phyloP scores from a whole-genome alignment of 2,888 invertebrate species.

The Phania funesta region DNA sequence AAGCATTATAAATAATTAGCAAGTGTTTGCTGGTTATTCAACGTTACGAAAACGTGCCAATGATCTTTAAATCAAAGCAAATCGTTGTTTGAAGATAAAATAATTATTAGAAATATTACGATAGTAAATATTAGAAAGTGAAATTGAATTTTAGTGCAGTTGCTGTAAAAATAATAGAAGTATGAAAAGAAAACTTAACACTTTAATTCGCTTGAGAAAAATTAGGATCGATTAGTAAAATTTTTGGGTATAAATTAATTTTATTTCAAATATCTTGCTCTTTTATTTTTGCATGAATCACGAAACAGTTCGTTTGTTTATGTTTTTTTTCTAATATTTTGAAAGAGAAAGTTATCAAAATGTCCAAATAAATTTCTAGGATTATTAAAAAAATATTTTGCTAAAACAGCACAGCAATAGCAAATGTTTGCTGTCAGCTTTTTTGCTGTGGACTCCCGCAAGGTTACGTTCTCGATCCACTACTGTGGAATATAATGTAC shows the following conservation, averaged over 20 bases:
- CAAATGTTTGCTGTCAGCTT: no score
- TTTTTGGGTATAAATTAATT: neutral
- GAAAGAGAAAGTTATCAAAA: conserved; percentile 50
- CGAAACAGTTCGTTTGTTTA: neutral
- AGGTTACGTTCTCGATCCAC: no score
- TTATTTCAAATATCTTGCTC: neutral
- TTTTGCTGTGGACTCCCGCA: no score
- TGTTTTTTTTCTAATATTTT: neutral
- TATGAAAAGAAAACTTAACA: neutral
- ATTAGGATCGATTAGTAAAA: neutral
- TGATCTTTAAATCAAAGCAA: conserved; percentile 4
- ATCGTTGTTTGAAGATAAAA: neutral
- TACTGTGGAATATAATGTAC: no score
- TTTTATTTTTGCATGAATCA: conserved; percentile 12
- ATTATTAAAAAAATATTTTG: neutral
- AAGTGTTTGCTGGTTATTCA: neutral
- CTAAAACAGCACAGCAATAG: neutral
- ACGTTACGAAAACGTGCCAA: neutral
- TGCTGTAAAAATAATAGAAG: neutral
- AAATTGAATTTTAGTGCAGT: conserved; percentile 30
- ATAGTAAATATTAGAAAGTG: conserved; percentile 51
- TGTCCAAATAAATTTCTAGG: neutral
- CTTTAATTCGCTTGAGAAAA: neutral
- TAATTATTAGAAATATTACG: neutral
- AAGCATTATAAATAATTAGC: no score